Evolutionary conservation across 2,113 vertebrate species (phyloP), one percentile per base, ranked within the genome.

Genomic region (Neopipo cinnamomea): DNA sequence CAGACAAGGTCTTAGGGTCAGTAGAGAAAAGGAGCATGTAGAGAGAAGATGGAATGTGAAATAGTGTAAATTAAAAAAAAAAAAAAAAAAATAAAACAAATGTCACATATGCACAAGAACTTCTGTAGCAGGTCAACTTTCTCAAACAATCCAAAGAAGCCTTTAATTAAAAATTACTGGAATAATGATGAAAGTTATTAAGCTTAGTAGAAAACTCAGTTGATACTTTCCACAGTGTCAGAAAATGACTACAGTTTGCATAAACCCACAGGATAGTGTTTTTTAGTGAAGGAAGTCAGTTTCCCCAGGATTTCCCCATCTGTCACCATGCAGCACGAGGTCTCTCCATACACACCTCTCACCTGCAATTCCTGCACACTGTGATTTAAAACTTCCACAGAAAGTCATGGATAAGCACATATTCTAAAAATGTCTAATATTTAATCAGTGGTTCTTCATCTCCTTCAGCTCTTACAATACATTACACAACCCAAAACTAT

Each of bases 271-370:
- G 7, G 0, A 0, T 1, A 30, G 14, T 22, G 20, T 6, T 24
- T 71, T 46, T 49, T 6, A 56, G 42, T 9, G 5, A 50, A 67
- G 20, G 0, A 2, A 17, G 17, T 39, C 2, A 4, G 14, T 14
- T 28, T 90, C 30, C n/a, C 56, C n/a, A 18, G 35, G 35, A 55
- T 73, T 35, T 56, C 17, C 24, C n/a, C 24, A 6, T 9, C 49
- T 10, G 5, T 33, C 37, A 5, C 15, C 2, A 0, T 6, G 46
- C 1, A 0, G 31, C 5, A 12, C 41, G 31, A 74, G 22, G 21
- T 37, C 20, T 62, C 65, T 39, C 46, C 23, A 20, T 1, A 7
- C 35, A 49, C 49, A n/a, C 9, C 2, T 28, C 53, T 39, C 33
- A 30, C 12, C 53, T 41, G 11, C 2, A 2, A 55, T 24, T 59